These are phyloP conservation scores for Cheilosia impressa DNA, from an alignment of 2,888 invertebrate species.

Conservation along the genomic window DNA sequence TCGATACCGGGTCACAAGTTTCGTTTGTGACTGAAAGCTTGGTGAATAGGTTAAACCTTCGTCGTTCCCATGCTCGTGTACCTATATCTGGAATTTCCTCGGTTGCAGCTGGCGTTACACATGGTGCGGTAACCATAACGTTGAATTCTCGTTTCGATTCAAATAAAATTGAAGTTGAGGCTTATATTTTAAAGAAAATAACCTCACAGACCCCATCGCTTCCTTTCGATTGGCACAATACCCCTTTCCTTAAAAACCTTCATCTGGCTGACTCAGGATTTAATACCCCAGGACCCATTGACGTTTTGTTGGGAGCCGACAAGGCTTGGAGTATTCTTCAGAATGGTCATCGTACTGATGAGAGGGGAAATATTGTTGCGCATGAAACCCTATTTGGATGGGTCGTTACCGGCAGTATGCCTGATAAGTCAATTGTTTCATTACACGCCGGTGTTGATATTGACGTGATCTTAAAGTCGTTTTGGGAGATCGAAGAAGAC, in stretches of 20 bases:
- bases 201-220: conserved; percentile 3
- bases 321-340: conserved; percentile 22
- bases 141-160: background rate
- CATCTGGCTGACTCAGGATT: conserved; percentile 13
- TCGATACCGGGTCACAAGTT: too few relatives aligned
- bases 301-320: conserved; percentile 16
- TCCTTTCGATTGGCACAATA: background rate
- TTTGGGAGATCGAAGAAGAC: conserved; percentile 19
- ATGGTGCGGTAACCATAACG: conserved; percentile 2
- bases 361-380: background rate
- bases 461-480: background rate
- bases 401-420: background rate
- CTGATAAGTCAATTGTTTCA: too few relatives aligned
- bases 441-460: background rate
- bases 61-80: conserved; percentile 8
- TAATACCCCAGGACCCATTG: conserved; percentile 15
- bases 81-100: conserved; percentile 21
- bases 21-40: background rate
- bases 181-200: conserved; percentile 9
- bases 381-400: background rate
- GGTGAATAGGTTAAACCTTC: background rate
- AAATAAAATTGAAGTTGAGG: conserved; percentile 5
- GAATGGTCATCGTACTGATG: conserved; percentile 8
- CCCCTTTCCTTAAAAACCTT: background rate
- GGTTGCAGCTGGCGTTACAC: conserved; percentile 5